Percentiles rank a stretch among this genome's conserved stretches.
Evolutionary conservation across 2,797 vertebrate genomes (phyloP).

Genomic region (Syngnathus acus): DNA sequence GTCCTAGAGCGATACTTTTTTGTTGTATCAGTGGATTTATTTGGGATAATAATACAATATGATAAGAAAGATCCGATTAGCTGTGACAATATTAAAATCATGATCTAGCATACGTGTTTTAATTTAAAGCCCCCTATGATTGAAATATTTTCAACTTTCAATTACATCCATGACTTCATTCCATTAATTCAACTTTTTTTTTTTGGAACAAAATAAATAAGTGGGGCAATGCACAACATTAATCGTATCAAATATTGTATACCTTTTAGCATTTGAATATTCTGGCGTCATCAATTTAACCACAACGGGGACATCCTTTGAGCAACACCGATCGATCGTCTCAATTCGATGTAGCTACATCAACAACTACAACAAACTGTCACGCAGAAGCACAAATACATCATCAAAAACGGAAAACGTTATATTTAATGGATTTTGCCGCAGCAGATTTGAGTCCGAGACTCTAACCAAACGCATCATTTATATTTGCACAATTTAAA

Average conservation of each 20-base stretch:
- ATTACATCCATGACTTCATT: too few relatives aligned
- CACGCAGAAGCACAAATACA: background rate
- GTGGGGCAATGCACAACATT: background rate
- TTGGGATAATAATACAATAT: background rate
- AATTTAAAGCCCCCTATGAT: too few relatives aligned
- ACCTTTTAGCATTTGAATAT: background rate
- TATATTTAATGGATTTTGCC: background rate
- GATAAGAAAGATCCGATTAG: background rate
- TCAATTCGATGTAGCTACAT: background rate
- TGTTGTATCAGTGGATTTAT: background rate
- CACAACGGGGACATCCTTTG: background rate
- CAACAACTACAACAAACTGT: background rate
- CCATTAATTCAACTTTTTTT: too few relatives aligned
- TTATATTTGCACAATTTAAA: background rate
- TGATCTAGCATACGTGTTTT: too few relatives aligned
- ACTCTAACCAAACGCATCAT: conserved; percentile 24
- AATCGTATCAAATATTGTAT: background rate
- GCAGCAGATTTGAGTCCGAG: background rate
- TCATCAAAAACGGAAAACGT: background rate
- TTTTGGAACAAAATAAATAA: background rate
- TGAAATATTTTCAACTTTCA: too few relatives aligned
- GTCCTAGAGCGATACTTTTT: background rate
- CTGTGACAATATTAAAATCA: background rate
- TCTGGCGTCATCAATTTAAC: background rate
- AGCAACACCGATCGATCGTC: background rate